Conservation (phyloP, 2,113 vertebrate species). For the Ammodytes marinus region DNA sequence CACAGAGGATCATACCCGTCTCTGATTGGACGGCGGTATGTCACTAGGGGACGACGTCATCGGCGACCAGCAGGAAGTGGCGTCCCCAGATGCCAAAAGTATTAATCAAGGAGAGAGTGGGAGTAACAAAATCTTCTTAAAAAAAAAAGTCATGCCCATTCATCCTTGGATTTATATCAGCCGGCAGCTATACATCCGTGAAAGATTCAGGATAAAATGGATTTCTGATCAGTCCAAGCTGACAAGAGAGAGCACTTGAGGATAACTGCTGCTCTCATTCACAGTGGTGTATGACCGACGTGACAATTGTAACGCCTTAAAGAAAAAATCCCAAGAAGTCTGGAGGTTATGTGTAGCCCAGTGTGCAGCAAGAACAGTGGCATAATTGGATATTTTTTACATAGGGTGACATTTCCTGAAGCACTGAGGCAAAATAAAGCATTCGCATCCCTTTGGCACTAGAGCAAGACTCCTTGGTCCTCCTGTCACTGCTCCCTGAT, state of each 20-base stretch:
- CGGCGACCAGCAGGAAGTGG: conserved; percentile 27
- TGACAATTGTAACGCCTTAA: too few relatives aligned
- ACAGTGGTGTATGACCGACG: too few relatives aligned
- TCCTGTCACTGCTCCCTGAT: conserved; percentile 35
- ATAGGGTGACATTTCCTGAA: conserved; percentile 51
- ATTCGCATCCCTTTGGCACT: conserved; percentile 22
- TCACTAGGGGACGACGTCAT: conserved; percentile 1
- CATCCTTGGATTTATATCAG: not conserved
- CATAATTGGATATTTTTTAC: conserved; percentile 29
- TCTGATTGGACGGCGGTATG: conserved; percentile 10
- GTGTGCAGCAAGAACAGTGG: conserved; percentile 6
- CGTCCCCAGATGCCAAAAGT: not conserved
- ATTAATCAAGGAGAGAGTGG: not conserved
- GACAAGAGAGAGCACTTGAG: not conserved
- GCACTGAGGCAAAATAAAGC: conserved; percentile 39
- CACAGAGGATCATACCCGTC: conserved; percentile 11
- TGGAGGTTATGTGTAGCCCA: not conserved
- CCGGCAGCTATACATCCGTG: not conserved
- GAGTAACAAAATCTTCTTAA: not conserved
- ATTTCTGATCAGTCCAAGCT: not conserved
- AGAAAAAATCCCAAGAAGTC: conserved; percentile 25
- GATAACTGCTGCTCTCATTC: not conserved
- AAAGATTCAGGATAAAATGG: not conserved
- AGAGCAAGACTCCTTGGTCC: conserved; percentile 12
- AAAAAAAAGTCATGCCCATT: not conserved